Conservation (phyloP, 2,113 vertebrate genomes). For the Protomyctophum bolini region DNA sequence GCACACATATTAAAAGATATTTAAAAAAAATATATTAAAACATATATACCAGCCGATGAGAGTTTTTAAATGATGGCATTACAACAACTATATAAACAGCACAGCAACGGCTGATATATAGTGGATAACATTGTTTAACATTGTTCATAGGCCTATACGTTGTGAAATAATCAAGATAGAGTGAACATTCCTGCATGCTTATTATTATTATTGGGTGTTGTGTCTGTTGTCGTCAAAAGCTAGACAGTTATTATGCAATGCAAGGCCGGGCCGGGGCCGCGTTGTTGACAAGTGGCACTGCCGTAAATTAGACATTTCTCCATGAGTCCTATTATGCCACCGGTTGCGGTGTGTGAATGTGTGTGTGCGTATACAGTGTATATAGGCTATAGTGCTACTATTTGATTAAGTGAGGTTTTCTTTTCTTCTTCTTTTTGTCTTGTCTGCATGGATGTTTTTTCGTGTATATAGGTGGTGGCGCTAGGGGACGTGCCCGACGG, state of each 20-base stretch:
- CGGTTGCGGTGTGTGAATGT: conserved; percentile 45
- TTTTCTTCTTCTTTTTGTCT: conserved; percentile 22
- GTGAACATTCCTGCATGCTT: not conserved
- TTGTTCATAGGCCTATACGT: not conserved
- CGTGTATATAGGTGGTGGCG: conserved; percentile 88
- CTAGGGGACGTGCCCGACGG: conserved; percentile 97
- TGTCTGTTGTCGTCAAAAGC: not conserved
- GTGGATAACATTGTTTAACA: too few species aligned
- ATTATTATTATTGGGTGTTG: too few species aligned
- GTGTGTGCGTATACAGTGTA: conserved; percentile 5
- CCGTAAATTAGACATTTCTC: not conserved
- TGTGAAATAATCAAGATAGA: not conserved
- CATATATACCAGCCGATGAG: too few species aligned
- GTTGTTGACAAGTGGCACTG: too few species aligned
- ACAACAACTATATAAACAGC: too few species aligned
- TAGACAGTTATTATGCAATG: too few species aligned
- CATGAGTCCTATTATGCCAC: not conserved
- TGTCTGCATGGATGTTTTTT: conserved; percentile 38
- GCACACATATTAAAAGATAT: too few species aligned
- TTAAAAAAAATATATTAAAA: too few species aligned
- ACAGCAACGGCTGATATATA: too few species aligned
- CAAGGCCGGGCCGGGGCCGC: too few species aligned
- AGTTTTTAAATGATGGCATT: too few species aligned
- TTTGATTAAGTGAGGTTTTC: conserved; percentile 29
- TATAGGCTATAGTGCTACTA: not conserved